These are phyloP conservation scores for Sarcophaga peregrina DNA, from an alignment of 1,140 invertebrate genomes.

Conservation along the genomic window DNA sequence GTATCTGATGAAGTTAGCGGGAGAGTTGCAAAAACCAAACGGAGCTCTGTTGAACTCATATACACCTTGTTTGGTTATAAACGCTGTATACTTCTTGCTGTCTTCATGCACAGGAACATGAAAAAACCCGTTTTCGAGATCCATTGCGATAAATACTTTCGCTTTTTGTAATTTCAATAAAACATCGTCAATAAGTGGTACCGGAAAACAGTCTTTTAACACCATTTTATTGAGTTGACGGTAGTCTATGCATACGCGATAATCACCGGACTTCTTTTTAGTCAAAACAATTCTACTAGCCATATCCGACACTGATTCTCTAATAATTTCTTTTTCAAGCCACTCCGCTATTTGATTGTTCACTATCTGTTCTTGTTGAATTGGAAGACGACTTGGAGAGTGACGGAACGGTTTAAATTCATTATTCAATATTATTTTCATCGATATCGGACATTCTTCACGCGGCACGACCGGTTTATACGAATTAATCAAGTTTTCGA, in stretches of 20 bases:
- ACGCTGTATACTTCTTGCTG: slow-evolving; percentile 50
- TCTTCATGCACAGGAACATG: slow-evolving; percentile 53
- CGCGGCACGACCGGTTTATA: too few species aligned
- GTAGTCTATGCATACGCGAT: slow-evolving; percentile 29
- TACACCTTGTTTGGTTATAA: slow-evolving; percentile 39
- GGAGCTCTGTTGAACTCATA: too few species aligned
- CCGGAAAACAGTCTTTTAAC: slow-evolving; percentile 33
- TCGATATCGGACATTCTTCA: neutral
- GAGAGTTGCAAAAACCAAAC: slow-evolving; percentile 43
- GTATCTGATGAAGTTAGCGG: slow-evolving; percentile 30
- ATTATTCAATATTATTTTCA: neutral
- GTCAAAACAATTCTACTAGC: slow-evolving; percentile 5
- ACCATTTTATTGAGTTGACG: slow-evolving; percentile 19
- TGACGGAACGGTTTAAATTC: neutral
- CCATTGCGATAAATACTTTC: too few species aligned
- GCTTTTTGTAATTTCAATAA: too few species aligned
- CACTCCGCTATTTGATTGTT: neutral
- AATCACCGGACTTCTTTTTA: slow-evolving; percentile 9
- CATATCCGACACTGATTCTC: neutral
- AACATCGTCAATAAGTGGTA: neutral
- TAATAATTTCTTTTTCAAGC: neutral
- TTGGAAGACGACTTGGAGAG: neutral
- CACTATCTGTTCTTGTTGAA: neutral
- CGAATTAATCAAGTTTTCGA: too few species aligned
- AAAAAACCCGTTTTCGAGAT: slow-evolving; percentile 57